Base-by-base conservation (phyloP, 2,888 invertebrate species). In the Volucella inanis region DNA sequence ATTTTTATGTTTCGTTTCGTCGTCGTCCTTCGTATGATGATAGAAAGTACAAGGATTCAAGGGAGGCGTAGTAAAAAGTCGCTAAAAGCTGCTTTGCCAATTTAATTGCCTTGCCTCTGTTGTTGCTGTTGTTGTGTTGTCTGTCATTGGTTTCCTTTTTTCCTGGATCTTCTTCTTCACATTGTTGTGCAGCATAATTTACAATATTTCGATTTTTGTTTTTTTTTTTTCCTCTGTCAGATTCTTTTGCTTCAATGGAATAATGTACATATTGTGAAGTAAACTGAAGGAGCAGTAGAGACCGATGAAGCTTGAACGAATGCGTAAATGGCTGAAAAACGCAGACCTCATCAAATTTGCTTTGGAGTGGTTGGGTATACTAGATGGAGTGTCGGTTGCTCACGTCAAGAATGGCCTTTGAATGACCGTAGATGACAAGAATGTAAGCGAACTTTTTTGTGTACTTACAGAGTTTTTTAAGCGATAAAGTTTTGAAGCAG, bases 71-170 rank as follows among this genome's bases (percentile, higher is more conserved):
- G 61, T 6, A 31, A 31, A 31, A 76, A 78, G 47, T 68, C 52
- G 52, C 57, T 64, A 43, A 39, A 55, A 49, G 52, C 45, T 67
- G 71, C 74, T 67, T 72, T 52, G 31, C 50, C 76, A 70, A 72
- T 71, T 67, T 81, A 85, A 85, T 85, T 85, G 85, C 76, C 81
- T 67, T 67, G 15, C 55, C 41, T 76, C 15, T 18, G 64, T 9
- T 57, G 49, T 65, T 55, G 47, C 54, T 50, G 12, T 47, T 31
- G 3, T 54, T 41, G 52, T 77, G 61, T 62, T 65, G 55, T 65
- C 49, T 65, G 55, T 65, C 49, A 57, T 75, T 9, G 65, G 47
- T 55, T 54, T 74, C 18, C 14, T 41, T 43, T 57, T 11, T 39
- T 49, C 55, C 41, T 70, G 31, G 31, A 31, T 31, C 31, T 31